phyloP scores from a whole-genome alignment of 2,113 vertebrate species.

The Pygoscelis antarcticus region DNA sequence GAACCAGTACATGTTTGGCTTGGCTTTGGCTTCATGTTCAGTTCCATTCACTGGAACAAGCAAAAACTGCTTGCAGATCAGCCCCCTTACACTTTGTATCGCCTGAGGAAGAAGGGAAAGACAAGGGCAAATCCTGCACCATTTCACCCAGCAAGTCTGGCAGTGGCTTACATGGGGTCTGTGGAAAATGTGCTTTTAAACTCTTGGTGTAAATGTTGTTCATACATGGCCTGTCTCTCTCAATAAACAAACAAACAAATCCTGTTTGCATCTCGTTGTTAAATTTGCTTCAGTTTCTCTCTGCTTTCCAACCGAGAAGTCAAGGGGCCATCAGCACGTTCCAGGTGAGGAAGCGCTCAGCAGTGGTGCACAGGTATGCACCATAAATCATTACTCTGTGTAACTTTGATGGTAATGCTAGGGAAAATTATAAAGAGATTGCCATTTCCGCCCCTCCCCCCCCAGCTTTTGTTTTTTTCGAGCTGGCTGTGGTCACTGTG shows the following conservation, averaged over 20 bases:
- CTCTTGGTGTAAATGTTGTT: not conserved
- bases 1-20: not conserved
- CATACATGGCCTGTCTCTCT: no score
- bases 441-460: not conserved
- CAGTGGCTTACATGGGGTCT: not conserved
- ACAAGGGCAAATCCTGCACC: not conserved
- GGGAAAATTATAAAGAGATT: not conserved
- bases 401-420: not conserved
- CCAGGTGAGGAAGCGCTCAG: not conserved
- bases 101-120: no score
- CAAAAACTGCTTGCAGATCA: no score
- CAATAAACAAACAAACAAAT: not conserved
- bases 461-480: no score
- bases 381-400: not conserved
- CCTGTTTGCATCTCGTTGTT: not conserved
- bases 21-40: not conserved
- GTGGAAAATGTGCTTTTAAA: not conserved
- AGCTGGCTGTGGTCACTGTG: no score
- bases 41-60: not conserved
- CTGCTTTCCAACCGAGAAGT: not conserved
- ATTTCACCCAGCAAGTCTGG: no score
- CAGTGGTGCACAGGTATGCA: not conserved
- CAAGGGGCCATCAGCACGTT: not conserved
- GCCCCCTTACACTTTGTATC: fast-evolving
- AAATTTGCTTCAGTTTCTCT: not conserved